A percentile compares a stretch with the other conserved stretches of the same genome.
phyloP scores from a whole-genome alignment of 2,113 vertebrate genomes.

The Triplophysa dalaica region DNA sequence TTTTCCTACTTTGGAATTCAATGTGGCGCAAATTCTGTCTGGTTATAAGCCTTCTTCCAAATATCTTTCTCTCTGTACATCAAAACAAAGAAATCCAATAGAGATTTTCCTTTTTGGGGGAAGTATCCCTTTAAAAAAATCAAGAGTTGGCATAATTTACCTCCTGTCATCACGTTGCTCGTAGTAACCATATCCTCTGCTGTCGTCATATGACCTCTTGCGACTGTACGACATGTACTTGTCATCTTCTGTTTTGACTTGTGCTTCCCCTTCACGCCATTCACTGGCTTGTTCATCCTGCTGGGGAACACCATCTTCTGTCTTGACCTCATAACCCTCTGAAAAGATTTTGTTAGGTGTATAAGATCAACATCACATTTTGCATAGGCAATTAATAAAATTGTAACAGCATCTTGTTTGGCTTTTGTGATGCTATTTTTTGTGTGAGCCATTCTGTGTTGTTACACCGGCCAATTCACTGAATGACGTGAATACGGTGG shows the following conservation, averaged over 20 bases:
- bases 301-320: constrained; percentile 7
- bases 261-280: constrained; percentile 18
- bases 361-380: not conserved
- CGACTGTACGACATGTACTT: constrained; percentile 64
- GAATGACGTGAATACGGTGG: no score
- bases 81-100: no score
- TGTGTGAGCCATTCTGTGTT: no score
- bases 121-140: not conserved
- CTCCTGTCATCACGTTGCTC: constrained; percentile 80
- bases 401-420: no score
- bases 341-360: not conserved
- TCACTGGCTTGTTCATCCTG: constrained; percentile 50
- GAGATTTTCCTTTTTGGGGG: no score
- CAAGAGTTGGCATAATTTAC: constrained; percentile 47
- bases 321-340: constrained; percentile 59
- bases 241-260: constrained; percentile 57
- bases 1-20: no score
- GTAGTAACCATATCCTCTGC: constrained; percentile 74
- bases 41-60: no score
- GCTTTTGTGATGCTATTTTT: no score
- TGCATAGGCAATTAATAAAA: no score
- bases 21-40: no score
- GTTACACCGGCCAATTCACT: no score
- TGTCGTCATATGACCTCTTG: constrained; percentile 77
- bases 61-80: no score